Conservation (phyloP, 2,888 invertebrate species). For the Nomada flava region DNA sequence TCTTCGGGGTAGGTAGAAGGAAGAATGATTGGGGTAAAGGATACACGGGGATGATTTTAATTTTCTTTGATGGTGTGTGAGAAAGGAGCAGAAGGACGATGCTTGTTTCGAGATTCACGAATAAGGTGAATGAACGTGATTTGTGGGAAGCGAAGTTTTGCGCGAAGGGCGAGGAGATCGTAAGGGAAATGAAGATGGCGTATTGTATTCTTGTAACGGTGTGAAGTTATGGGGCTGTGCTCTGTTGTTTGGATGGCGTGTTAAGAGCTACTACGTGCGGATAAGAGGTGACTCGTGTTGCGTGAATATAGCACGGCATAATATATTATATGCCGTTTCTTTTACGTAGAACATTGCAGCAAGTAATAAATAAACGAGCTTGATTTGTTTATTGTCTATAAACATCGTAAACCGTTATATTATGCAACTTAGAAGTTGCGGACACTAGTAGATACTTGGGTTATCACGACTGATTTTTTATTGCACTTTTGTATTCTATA, state of each 20-base stretch:
- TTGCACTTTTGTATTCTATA: too few species aligned
- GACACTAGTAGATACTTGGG: too few species aligned
- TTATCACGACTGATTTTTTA: slow-evolving; percentile 21
- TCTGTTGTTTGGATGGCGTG: slow-evolving; percentile 27
- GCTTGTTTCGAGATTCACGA: slow-evolving; percentile 17
- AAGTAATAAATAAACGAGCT: too few species aligned
- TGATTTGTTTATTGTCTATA: too few species aligned
- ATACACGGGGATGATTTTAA: background rate
- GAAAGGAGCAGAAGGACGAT: background rate
- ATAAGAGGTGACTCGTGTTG: slow-evolving; percentile 19
- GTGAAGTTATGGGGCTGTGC: slow-evolving; percentile 14
- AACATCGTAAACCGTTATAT: too few species aligned
- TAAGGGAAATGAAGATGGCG: slow-evolving; percentile 22
- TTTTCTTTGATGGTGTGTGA: slow-evolving; percentile 1
- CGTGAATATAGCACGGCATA: slow-evolving; percentile 4
- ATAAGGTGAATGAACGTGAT: slow-evolving; percentile 48
- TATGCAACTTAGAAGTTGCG: too few species aligned
- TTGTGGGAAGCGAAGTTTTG: slow-evolving; percentile 5
- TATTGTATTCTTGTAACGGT: slow-evolving; percentile 26
- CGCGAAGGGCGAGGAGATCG: slow-evolving; percentile 11
- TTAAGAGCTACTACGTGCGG: slow-evolving; percentile 32
- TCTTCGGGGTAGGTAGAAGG: background rate
- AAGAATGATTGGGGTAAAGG: background rate
- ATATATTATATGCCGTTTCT: background rate
- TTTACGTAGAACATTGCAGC: background rate